These are phyloP conservation scores for Zingel zingel DNA, from an alignment of 2,113 vertebrate genomes.

Conservation along the genomic window DNA sequence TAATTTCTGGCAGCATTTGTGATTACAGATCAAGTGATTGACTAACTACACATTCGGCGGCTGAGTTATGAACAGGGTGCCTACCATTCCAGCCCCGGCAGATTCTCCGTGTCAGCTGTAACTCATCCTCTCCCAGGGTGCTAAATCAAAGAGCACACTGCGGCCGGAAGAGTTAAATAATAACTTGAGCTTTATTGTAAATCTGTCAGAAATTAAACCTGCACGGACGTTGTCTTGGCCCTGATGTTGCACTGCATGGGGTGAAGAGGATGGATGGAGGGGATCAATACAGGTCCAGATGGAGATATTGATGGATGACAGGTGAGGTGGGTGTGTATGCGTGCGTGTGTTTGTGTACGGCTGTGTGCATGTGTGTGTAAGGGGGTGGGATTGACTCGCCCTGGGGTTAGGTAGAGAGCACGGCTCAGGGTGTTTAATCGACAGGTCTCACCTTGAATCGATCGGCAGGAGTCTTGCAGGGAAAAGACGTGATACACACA, in stretches of 20 bases:
- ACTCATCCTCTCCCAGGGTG: constrained; percentile 78
- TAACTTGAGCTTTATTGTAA: constrained; percentile 82
- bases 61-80: constrained; percentile 91
- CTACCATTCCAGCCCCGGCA: constrained; percentile 78
- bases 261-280: constrained; percentile 64
- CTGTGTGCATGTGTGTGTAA: constrained; percentile 49
- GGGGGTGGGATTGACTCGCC: constrained; percentile 73
- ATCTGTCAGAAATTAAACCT: constrained; percentile 85
- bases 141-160: constrained; percentile 80
- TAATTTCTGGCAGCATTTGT: constrained; percentile 95
- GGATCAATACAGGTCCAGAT: constrained; percentile 77
- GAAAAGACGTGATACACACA: constrained; percentile 75
- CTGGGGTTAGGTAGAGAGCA: constrained; percentile 78
- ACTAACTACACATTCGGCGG: constrained; percentile 94
- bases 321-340: constrained; percentile 68
- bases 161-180: constrained; percentile 85
- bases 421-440: constrained; percentile 82
- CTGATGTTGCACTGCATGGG: constrained; percentile 65
- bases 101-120: constrained; percentile 82
- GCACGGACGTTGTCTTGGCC: constrained; percentile 51
- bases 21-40: constrained; percentile 99
- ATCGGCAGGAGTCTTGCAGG: constrained; percentile 72
- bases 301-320: constrained; percentile 81
- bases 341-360: constrained; percentile 16
- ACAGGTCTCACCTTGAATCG: constrained; percentile 83